Evolutionary conservation across 2,888 invertebrate genomes (phyloP), one percentile per base, ranked within the genome.

Genomic region (Cerastoderma edule): DNA sequence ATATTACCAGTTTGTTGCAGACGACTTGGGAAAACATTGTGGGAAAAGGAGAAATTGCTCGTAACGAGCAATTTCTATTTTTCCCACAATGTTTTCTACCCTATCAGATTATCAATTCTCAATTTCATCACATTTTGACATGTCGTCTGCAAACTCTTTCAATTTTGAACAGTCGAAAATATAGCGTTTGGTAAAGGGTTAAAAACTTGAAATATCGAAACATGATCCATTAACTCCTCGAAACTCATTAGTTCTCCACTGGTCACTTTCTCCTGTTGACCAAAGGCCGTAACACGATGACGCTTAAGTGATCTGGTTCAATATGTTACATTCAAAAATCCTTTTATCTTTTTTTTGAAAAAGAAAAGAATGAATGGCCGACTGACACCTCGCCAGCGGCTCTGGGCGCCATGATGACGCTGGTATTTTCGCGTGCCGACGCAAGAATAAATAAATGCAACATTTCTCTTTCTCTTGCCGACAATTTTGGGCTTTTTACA

Each of bases 361-460:
- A 16, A 10, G 8, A 8, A 8, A 10, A 8, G 39, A 10, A 8
- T 8, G 39, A 39, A 3, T 46, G 53, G 53, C 28, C 53, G 3
- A 53, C 53, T 54, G 63, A 30, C 63, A 46, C 60, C 48, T 28
- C 44, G 27, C 27, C 48, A 33, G 48, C 33, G 44, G 10, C 35
- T 33, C 57, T 27, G 65, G 68, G 81, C 81, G 81, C 75, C 81
- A 65, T 46, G 48, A 30, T 71, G 81, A 30, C 78, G 72, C 70
- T 73, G 67, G 69, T 65, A 56, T 56, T 70, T 54, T 73, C 75
- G 75, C 78, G 75, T 81, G 73, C 72, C 78, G 75, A 54, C 44
- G 57, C 46, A 39, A 66, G 63, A 70, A 44, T 72, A 73, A 70
- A 73, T 70, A 39, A 75, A 72, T 71, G 60, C 70, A 64, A 27